Percentiles rank a stretch among this genome's conserved stretches.
Conservation (phyloP, 2,888 invertebrate genomes). For the Cataglyphis albicans region DNA sequence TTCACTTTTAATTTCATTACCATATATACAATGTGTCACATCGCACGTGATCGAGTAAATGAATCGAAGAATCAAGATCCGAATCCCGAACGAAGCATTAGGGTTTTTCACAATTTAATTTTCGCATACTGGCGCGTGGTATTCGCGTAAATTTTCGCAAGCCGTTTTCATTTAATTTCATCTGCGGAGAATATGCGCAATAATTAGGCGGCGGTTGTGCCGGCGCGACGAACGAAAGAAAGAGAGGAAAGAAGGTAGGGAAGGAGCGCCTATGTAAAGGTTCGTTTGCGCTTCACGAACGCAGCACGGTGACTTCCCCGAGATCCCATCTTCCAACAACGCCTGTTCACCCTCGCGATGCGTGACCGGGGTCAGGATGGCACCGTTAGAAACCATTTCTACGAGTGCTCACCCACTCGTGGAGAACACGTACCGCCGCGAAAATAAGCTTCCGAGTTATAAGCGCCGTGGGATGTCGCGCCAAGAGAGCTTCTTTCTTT, state of each 20-base stretch:
- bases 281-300: conserved; percentile 71
- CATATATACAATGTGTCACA: neutral
- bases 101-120: conserved; percentile 27
- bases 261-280: conserved; percentile 59
- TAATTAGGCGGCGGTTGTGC: conserved; percentile 66
- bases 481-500: conserved; percentile 29
- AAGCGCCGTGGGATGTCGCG: conserved; percentile 55
- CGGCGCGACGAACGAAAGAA: conserved; percentile 38
- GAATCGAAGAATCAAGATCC: neutral
- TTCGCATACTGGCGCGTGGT: conserved; percentile 7
- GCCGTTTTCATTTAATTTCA: conserved; percentile 53
- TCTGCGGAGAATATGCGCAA: conserved; percentile 52
- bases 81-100: neutral
- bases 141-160: conserved; percentile 31
- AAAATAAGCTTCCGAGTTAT: conserved; percentile 74
- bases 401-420: conserved; percentile 74
- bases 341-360: conserved; percentile 65
- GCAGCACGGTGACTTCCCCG: conserved; percentile 41
- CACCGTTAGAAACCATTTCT: conserved; percentile 77
- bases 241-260: neutral
- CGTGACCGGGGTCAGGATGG: conserved; percentile 82
- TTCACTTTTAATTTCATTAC: neutral
- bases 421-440: conserved; percentile 72
- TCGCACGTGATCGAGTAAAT: neutral
- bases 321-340: conserved; percentile 73